Conservation (phyloP, 2,113 vertebrate species). For the Aleadryas rufinucha region DNA sequence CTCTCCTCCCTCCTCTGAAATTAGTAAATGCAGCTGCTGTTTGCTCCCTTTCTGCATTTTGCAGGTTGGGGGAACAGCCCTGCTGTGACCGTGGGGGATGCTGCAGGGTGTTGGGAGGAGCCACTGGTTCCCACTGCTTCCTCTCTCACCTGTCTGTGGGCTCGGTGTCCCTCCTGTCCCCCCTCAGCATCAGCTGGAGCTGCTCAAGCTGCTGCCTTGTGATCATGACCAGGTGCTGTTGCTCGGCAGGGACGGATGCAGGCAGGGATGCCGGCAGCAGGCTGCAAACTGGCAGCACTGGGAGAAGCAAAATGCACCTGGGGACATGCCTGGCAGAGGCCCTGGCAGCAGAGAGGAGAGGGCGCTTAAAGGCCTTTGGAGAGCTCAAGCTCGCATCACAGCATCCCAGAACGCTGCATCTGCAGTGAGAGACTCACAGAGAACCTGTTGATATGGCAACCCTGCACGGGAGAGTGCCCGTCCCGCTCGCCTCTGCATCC, state of each 20-base stretch:
- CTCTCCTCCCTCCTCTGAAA: background rate
- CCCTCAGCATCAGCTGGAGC: background rate
- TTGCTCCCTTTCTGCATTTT: background rate
- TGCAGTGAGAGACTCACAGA: background rate
- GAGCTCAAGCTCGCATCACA: accelerated
- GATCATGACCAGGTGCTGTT: accelerated
- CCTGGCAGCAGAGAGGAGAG: background rate
- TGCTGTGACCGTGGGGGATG: background rate
- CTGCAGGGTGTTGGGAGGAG: background rate
- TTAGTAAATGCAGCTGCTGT: background rate
- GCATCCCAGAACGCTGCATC: background rate
- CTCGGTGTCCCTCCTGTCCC: accelerated
- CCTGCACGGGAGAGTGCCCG: background rate
- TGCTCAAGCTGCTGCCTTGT: background rate
- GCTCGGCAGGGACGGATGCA: background rate
- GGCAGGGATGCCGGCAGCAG: accelerated
- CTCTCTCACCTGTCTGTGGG: background rate
- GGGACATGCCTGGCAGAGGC: background rate
- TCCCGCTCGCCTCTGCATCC: accelerated
- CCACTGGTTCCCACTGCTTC: background rate
- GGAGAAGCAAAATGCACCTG: background rate
- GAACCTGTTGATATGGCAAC: conserved; percentile 40
- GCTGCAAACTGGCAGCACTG: background rate
- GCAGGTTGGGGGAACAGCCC: background rate
- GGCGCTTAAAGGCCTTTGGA: accelerated